Evolutionary conservation across 2,888 invertebrate species (phyloP), one percentile per base, ranked within the genome.

Genomic region (Pheosia gnoma): DNA sequence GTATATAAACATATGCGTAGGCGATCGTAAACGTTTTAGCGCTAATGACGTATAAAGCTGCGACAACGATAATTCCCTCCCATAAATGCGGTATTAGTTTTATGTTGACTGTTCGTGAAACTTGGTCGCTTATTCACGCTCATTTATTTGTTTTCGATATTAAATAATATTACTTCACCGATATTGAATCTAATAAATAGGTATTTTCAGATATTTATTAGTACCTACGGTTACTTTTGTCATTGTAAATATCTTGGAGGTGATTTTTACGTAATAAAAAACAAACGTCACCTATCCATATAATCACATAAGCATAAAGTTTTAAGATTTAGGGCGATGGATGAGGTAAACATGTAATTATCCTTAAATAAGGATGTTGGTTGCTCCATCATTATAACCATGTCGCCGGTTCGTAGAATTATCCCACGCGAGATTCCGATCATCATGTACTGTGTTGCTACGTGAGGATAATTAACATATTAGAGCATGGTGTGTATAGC

Each of bases 51-150:
- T 66, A 65, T 71, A 73, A 75, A 70, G 60, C 59, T 52, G 56
- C 57, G 62, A 62, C 61, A 62, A 62, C 67, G 67, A 70, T 75
- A 71, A 66, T 61, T 57, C 60, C 36, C 25, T 67, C 57, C 13
- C 59, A 61, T 75, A 71, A 75, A 72, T 65, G 51, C 58, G 67
- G 58, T 61, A 66, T 71, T 72, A 49, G 63, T 67, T 67, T 66
- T 68, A 69, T 65, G 62, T 62, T 25, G 47, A 63, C 67, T 67
- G 63, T 74, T 63, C 60, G 67, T 67, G 61, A 65, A 68, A 70
- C 64, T 63, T 65, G 66, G 63, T 66, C 63, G 62, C 64, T 67
- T 62, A 60, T 69, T 67, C 61, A 58, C 54, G 56, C 64, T 68
- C 65, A 68, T 68, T 51, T 68, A 66, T 65, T 62, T 65, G 58